Evolutionary conservation across 64 coral and sea anemone genomes (phyloP).

Genomic region (Montipora foliosa): DNA sequence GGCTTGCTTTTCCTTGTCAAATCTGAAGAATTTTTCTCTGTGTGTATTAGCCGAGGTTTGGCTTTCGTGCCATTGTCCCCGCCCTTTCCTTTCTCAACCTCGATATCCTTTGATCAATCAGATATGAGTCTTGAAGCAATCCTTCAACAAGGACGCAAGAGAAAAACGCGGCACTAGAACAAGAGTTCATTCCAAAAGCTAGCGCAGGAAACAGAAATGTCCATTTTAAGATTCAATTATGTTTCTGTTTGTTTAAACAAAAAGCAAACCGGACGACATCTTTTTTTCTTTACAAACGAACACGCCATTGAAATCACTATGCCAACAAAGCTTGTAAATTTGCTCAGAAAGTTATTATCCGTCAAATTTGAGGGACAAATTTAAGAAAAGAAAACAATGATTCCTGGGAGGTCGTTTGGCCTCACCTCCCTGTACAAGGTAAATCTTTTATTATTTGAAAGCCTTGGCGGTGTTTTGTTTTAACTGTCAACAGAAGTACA

Average conservation of each 20-base stretch:
- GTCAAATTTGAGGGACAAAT: background rate
- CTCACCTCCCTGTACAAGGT: background rate
- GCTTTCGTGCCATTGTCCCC: background rate
- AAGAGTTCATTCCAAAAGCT: background rate
- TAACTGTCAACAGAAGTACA: slow-evolving; percentile 22
- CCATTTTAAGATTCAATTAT: slow-evolving; percentile 39
- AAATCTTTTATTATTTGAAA: background rate
- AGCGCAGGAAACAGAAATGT: slow-evolving; percentile 5
- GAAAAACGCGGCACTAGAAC: background rate
- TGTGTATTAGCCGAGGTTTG: background rate
- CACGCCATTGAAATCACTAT: slow-evolving; percentile 22
- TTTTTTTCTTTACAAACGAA: slow-evolving; percentile 15
- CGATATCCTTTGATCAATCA: background rate
- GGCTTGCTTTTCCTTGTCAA: slow-evolving; percentile 31
- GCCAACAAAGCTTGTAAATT: slow-evolving; percentile 1
- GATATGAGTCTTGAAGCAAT: background rate
- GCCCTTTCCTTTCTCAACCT: background rate
- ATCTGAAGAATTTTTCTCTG: slow-evolving; percentile 1
- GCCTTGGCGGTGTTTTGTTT: background rate
- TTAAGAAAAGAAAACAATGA: slow-evolving; percentile 17
- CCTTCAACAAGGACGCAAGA: too few species aligned
- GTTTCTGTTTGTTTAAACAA: slow-evolving; percentile 51
- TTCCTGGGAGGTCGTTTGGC: slow-evolving; percentile 15
- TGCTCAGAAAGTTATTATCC: background rate
- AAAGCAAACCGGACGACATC: slow-evolving; percentile 36